Evolutionary conservation across 2,888 invertebrate genomes (phyloP), one percentile per base, ranked within the genome.

Genomic region (Torymus texanus): DNA sequence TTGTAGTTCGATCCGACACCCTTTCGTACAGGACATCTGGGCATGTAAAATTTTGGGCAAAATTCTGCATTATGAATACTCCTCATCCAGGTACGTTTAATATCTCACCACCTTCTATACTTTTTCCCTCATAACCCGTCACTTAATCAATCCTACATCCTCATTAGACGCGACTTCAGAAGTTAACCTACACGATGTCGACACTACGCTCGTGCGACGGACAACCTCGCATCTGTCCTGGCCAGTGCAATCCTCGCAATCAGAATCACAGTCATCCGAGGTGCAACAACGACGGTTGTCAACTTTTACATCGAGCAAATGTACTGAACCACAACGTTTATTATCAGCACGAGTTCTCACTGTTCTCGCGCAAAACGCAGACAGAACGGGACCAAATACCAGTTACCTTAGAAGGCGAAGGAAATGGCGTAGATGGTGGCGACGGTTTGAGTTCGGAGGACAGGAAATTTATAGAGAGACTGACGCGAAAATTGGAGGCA

Each of bases 161-260:
- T 2, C 2, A 1, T 4, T 50, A 16, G 12, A 59, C 50, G 24
- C 55, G 41, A 16, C 13, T 62, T 62, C 13, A 5, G 62, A 72
- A 62, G 70, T 70, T 58, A 73, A n/a, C 66, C 66, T 16, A 66
- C 14, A 75, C 59, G 70, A 65, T 59, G 11, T 56, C 10, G 12
- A 62, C 29, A 13, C 51, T 13, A 3, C 41, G 41, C 0, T 29
- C 75, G 14, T 63, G 78, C 75, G 73, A 73, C 59, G 85, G 84
- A n/a, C 81, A 78, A 67, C 78, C 84, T 8, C 73, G 81, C n/a
- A 78, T 83, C 2, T 88, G 87, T 59, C 85, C 85, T 2, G 88
- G 87, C 4, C 79, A 82, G 2, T 87, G 87, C 82, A 87, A 87
- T 72, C 85, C 84, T 3, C 81, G 81, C 1, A 78, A 82, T 51